Evolutionary conservation across 1,140 invertebrate genomes (phyloP).

Genomic region (Bombus pascuorum): DNA sequence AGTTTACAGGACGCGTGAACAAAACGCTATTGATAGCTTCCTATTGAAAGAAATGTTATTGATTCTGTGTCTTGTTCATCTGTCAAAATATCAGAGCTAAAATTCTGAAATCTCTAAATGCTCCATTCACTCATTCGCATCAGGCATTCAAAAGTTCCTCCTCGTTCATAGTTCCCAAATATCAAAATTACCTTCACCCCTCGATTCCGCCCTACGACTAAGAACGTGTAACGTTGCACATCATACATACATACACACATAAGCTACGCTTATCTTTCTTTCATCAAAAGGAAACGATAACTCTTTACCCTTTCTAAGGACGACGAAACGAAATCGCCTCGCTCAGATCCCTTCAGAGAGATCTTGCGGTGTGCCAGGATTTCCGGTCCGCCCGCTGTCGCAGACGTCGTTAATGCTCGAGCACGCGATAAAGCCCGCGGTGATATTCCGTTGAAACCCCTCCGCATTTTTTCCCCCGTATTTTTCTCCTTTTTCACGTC

Average conservation of each 20-base stretch:
- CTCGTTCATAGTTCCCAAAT: background rate
- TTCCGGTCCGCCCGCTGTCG: slow-evolving; percentile 42
- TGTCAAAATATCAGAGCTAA: background rate
- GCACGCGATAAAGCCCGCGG: slow-evolving; percentile 41
- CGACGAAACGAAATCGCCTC: slow-evolving; percentile 44
- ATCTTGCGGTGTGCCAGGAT: slow-evolving; percentile 33
- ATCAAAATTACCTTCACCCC: background rate
- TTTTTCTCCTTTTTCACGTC: background rate
- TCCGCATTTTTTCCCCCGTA: slow-evolving; percentile 5
- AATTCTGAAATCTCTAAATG: background rate
- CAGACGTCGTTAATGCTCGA: slow-evolving; percentile 48
- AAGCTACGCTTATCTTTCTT: slow-evolving; percentile 22
- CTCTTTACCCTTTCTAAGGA: background rate
- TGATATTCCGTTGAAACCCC: slow-evolving; percentile 30
- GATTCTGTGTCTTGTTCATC: too few species aligned
- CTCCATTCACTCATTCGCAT: background rate
- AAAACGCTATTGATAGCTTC: too few species aligned
- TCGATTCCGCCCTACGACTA: too few species aligned
- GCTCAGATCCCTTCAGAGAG: slow-evolving; percentile 20
- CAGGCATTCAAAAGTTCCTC: background rate
- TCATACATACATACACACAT: background rate
- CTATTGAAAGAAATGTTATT: too few species aligned
- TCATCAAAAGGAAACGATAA: slow-evolving; percentile 8
- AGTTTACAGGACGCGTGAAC: too few species aligned
- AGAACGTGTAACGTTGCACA: background rate